A percentile compares a stretch with the other conserved stretches of the same genome.
Conservation (phyloP, 2,797 vertebrate species). For the Chloroceryle amazona region DNA sequence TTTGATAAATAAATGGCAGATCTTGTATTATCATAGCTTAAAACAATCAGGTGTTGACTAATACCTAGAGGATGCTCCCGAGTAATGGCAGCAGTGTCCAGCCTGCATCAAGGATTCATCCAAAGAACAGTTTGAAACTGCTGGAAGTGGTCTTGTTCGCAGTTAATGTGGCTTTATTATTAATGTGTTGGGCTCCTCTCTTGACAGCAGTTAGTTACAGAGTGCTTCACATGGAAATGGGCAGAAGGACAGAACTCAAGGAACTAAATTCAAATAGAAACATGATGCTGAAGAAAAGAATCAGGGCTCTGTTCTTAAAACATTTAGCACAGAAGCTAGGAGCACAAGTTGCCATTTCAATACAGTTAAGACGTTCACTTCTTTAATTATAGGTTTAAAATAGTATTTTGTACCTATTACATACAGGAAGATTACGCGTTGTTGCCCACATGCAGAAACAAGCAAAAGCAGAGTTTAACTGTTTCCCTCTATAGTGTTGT, state of each 20-base stretch:
- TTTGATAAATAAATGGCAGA: not conserved
- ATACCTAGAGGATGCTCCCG: not conserved
- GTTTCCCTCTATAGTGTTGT: constrained; percentile 63
- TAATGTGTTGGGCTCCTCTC: constrained; percentile 78
- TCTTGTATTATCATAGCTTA: not conserved
- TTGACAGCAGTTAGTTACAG: constrained; percentile 81
- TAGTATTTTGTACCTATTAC: constrained; percentile 84
- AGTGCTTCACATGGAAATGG: constrained; percentile 66
- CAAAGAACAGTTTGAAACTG: constrained; percentile 29
- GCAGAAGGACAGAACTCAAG: constrained; percentile 24
- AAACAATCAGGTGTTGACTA: not conserved
- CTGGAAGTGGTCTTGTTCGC: constrained; percentile 27
- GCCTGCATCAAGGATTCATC: not conserved
- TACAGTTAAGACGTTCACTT: constrained; percentile 85
- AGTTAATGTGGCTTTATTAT: constrained; percentile 85
- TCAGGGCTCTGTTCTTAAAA: constrained; percentile 81
- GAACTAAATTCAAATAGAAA: constrained; percentile 54
- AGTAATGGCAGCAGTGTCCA: accelerated
- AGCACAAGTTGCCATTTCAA: constrained; percentile 84
- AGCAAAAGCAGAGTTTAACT: constrained; percentile 86
- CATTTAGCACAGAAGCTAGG: constrained; percentile 80
- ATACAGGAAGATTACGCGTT: constrained; percentile 87
- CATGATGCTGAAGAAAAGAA: constrained; percentile 55
- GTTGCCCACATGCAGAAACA: constrained; percentile 91
- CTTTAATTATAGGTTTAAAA: constrained; percentile 76